Percentiles rank a stretch among this genome's conserved stretches.
Evolutionary conservation across 2,797 vertebrate species (phyloP).

Genomic region (Mormyrops boulengeri): DNA sequence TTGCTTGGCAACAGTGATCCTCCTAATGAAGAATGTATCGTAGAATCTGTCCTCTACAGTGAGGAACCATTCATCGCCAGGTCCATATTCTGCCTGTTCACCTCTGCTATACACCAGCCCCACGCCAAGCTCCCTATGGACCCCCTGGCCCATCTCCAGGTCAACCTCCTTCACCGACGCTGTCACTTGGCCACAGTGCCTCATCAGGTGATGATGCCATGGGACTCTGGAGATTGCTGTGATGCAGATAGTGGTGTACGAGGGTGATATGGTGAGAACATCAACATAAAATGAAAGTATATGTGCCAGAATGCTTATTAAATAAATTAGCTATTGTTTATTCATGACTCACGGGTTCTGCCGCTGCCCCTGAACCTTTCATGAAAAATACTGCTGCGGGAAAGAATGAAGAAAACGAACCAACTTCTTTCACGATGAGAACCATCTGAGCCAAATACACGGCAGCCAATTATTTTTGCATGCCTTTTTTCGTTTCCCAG

Average conservation of each 20-base stretch:
- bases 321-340: background rate
- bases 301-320: background rate
- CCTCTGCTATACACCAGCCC: background rate
- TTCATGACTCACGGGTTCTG: background rate
- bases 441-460: background rate
- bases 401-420: background rate
- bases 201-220: background rate
- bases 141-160: background rate
- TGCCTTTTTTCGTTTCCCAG: background rate
- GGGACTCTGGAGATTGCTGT: background rate
- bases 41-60: background rate
- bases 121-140: background rate
- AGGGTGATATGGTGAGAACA: background rate
- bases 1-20: background rate
- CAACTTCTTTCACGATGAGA: background rate
- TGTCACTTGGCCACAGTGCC: background rate
- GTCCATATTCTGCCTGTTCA: background rate
- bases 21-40: background rate
- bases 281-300: background rate
- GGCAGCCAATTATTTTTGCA: background rate
- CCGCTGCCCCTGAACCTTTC: background rate
- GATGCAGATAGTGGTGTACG: background rate
- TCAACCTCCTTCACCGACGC: background rate
- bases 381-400: background rate
- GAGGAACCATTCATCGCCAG: background rate